Conservation (phyloP, 2,113 vertebrate genomes). For the Halichoeres trimaculatus region DNA sequence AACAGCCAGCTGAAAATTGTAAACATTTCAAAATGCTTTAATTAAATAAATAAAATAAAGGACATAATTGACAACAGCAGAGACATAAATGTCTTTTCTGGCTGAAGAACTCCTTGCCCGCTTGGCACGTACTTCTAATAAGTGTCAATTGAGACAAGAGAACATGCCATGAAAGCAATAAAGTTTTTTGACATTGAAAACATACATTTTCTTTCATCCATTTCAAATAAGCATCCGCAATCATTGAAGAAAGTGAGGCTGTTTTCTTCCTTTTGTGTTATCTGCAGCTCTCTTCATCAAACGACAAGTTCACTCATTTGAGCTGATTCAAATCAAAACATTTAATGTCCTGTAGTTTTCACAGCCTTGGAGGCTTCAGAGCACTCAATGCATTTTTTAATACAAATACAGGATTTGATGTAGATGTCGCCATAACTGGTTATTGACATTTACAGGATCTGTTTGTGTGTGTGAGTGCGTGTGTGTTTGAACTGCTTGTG, state of each 20-base stretch:
- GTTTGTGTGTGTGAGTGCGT: slow-evolving; percentile 33
- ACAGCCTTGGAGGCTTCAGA: slow-evolving; percentile 58
- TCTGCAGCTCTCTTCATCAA: slow-evolving; percentile 40
- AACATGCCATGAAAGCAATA: slow-evolving; percentile 21
- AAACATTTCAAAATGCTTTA: no score
- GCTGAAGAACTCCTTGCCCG: slow-evolving; percentile 19
- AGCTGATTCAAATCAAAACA: slow-evolving; percentile 33
- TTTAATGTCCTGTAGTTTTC: slow-evolving; percentile 42
- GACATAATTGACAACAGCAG: neutral
- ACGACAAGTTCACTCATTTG: slow-evolving; percentile 41
- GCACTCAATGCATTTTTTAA: slow-evolving; percentile 34
- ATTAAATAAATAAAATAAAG: neutral
- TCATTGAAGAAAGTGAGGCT: slow-evolving; percentile 18
- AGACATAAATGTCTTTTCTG: slow-evolving; percentile 10
- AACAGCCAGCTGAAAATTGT: neutral
- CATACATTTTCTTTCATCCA: slow-evolving; percentile 32
- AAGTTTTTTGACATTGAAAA: slow-evolving; percentile 57
- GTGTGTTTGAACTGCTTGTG: slow-evolving; percentile 20
- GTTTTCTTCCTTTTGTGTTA: slow-evolving; percentile 20
- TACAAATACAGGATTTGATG: slow-evolving; percentile 28
- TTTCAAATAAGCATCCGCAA: slow-evolving; percentile 30
- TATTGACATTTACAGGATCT: slow-evolving; percentile 49
- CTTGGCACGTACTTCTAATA: slow-evolving; percentile 27
- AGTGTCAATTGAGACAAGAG: slow-evolving; percentile 10
- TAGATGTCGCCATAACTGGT: slow-evolving; percentile 33